phyloP scores from a whole-genome alignment of 2,888 invertebrate genomes.

The Polydrusus cervinus region DNA sequence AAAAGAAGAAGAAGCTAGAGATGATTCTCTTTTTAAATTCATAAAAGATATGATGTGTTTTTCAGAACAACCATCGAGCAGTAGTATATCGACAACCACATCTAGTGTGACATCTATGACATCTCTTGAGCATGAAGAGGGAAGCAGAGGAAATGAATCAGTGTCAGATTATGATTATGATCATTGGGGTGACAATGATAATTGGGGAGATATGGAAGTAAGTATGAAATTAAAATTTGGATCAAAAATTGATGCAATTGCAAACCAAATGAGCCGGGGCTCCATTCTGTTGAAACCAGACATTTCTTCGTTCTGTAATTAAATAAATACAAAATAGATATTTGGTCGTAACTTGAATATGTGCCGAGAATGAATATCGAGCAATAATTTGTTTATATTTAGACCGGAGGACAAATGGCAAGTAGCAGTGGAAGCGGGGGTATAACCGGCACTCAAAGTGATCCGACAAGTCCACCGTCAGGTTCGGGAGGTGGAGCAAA shows the following conservation, averaged over 20 bases:
- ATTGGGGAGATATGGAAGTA: constrained; percentile 94
- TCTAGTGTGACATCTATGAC: constrained; percentile 93
- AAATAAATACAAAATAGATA: too few species aligned
- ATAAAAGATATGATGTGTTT: constrained; percentile 1
- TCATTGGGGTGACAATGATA: constrained; percentile 89
- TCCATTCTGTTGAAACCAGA: too few species aligned
- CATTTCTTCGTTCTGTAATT: too few species aligned
- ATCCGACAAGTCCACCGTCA: constrained; percentile 73
- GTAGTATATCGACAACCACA: constrained; percentile 91
- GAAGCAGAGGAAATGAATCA: constrained; percentile 83
- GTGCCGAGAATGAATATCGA: not conserved
- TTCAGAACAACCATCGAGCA: constrained; percentile 89
- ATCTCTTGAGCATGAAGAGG: constrained; percentile 85
- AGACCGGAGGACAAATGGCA: constrained; percentile 70
- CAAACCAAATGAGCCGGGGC: too few species aligned
- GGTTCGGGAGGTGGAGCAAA: constrained; percentile 72
- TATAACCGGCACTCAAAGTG: constrained; percentile 72
- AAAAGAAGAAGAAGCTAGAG: too few species aligned
- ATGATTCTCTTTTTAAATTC: too few species aligned
- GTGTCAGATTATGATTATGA: constrained; percentile 91
- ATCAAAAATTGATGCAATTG: too few species aligned
- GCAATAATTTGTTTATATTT: constrained; percentile 23
- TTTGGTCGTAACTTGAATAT: too few species aligned
- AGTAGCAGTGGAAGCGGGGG: constrained; percentile 70
- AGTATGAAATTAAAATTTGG: too few species aligned